Evolutionary conservation across 2,888 invertebrate genomes (phyloP).

Genomic region (Cryptus viduatorius): DNA sequence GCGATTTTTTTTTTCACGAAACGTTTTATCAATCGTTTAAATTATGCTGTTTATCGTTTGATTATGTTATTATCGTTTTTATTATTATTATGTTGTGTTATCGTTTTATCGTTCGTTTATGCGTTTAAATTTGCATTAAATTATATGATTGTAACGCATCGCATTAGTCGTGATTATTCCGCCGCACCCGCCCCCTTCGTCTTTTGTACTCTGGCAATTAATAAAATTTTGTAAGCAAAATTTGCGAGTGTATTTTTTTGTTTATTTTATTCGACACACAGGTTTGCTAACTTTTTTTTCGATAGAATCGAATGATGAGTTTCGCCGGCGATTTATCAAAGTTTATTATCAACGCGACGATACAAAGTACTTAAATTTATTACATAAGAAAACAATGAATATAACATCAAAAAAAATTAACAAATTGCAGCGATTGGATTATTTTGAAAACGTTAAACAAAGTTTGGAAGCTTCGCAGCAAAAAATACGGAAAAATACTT

Average conservation of each 20-base stretch:
- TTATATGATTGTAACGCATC: constrained; percentile 74
- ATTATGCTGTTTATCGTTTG: too few relatives aligned
- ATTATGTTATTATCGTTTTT: too few relatives aligned
- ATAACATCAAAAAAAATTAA: background rate
- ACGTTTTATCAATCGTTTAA: constrained; percentile 70
- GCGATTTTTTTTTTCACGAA: constrained; percentile 64
- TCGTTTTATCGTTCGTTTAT: too few relatives aligned
- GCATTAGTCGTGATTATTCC: constrained; percentile 75
- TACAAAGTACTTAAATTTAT: constrained; percentile 14
- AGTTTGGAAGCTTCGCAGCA: background rate
- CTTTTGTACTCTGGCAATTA: constrained; percentile 84
- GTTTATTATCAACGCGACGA: constrained; percentile 32
- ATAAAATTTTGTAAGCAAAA: constrained; percentile 78
- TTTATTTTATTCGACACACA: constrained; percentile 65
- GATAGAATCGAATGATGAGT: background rate
- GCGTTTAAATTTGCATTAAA: constrained; percentile 79
- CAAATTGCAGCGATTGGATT: constrained; percentile 11
- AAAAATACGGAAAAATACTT: background rate
- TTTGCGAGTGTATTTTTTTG: background rate
- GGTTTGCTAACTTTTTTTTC: constrained; percentile 4
- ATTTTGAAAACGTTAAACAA: background rate
- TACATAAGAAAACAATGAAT: background rate
- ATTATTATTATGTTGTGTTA: too few relatives aligned
- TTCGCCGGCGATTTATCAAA: background rate
- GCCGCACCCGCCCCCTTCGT: constrained; percentile 60